phyloP scores from a whole-genome alignment of 2,113 vertebrate genomes.

The Physeter macrocephalus region DNA sequence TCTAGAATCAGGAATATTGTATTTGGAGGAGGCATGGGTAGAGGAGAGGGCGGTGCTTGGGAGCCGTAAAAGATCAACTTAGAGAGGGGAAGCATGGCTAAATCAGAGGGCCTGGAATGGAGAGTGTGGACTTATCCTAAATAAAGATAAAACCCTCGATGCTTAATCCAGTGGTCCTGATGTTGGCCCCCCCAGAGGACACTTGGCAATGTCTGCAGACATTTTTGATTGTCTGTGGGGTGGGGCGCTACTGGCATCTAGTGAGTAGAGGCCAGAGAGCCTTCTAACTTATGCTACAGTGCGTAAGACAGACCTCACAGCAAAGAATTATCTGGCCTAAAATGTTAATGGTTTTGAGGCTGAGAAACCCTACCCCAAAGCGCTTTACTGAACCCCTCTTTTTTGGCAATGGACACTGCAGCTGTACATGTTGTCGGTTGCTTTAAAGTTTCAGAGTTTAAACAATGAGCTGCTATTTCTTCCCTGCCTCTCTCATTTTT shows the following conservation, averaged over 20 bases:
- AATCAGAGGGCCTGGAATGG: neutral
- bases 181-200: too few relatives aligned
- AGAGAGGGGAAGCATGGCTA: neutral
- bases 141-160: neutral
- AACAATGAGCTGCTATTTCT: neutral
- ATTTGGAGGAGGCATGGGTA: neutral
- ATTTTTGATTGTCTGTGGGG: neutral
- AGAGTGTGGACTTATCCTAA: neutral
- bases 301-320: too few relatives aligned
- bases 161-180: neutral
- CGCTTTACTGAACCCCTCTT: neutral
- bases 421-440: neutral
- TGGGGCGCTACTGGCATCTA: neutral
- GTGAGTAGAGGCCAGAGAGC: neutral
- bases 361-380: neutral
- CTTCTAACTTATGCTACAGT: neutral
- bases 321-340: neutral
- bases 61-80: neutral
- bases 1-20: neutral
- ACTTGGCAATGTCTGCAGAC: neutral
- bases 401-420: neutral
- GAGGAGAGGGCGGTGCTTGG: too few relatives aligned
- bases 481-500: neutral
- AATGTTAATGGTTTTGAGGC: neutral
- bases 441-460: neutral